Evolutionary conservation across 2,888 invertebrate species (phyloP).

Genomic region (Argyra leucocephala): DNA sequence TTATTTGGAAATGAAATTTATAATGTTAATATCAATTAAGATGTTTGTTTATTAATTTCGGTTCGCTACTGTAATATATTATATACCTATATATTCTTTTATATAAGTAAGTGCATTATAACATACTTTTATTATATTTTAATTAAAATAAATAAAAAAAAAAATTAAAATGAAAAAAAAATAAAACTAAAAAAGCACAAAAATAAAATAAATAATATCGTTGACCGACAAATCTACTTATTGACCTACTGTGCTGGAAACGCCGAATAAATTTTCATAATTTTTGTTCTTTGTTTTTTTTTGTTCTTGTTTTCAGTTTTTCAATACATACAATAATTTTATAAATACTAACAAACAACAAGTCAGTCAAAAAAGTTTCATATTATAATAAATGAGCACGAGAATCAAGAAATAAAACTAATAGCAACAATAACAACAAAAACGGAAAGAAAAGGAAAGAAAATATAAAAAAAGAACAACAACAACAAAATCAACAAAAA

Average conservation of each 20-base stretch:
- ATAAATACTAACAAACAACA: no score
- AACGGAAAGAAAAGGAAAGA: constrained; percentile 1
- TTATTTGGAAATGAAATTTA: no score
- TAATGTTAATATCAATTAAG: no score
- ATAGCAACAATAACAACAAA: not conserved
- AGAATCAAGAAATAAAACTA: not conserved
- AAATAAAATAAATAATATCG: not conserved
- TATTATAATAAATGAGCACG: not conserved
- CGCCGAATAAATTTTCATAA: no score
- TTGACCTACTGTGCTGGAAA: not conserved
- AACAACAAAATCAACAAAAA: no score
- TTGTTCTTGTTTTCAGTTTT: not conserved
- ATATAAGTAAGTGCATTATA: no score
- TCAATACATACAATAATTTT: not conserved
- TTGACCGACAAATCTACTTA: constrained; percentile 1
- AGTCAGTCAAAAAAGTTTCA: not conserved
- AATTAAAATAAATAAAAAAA: no score
- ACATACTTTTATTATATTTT: no score
- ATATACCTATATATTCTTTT: no score
- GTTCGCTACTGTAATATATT: no score
- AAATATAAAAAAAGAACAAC: not conserved
- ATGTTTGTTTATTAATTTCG: no score
- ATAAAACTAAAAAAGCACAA: not conserved
- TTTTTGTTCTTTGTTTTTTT: not conserved
- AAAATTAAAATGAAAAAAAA: not conserved